These are phyloP conservation scores for Lithodes maja DNA, from an alignment of 2,888 invertebrate species.

Conservation along the genomic window DNA sequence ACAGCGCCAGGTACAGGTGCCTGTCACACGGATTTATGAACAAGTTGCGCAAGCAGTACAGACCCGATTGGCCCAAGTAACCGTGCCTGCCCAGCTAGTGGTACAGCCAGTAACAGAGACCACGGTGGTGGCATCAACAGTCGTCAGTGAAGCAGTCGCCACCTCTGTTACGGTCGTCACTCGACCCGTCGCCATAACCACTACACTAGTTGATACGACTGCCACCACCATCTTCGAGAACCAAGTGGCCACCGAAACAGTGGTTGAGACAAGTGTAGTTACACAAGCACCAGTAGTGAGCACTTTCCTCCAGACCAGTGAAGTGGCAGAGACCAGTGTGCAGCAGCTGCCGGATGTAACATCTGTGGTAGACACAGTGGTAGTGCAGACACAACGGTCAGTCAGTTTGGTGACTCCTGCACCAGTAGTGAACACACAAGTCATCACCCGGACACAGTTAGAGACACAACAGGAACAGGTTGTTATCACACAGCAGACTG, in stretches of 20 bases:
- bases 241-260: slow-evolving; percentile 34
- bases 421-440: slow-evolving; percentile 50
- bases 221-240: slow-evolving; percentile 41
- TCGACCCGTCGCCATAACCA: slow-evolving; percentile 41
- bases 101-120: slow-evolving; percentile 38
- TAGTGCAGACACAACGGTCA: slow-evolving; percentile 49
- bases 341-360: slow-evolving; percentile 47
- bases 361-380: slow-evolving; percentile 49
- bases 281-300: slow-evolving; percentile 32
- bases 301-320: slow-evolving; percentile 34
- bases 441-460: slow-evolving; percentile 45
- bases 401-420: slow-evolving; percentile 59
- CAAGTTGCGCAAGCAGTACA: slow-evolving; percentile 51
- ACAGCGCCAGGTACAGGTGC: slow-evolving; percentile 55
- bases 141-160: slow-evolving; percentile 51
- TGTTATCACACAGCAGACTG: slow-evolving; percentile 50
- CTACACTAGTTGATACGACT: slow-evolving; percentile 45
- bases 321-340: slow-evolving; percentile 45
- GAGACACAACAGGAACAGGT: slow-evolving; percentile 53
- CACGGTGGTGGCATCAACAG: slow-evolving; percentile 41
- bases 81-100: slow-evolving; percentile 51
- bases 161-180: slow-evolving; percentile 43
- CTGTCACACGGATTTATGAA: slow-evolving; percentile 64
- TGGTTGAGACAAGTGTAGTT: slow-evolving; percentile 34
- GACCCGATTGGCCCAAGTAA: slow-evolving; percentile 44